phyloP scores from a whole-genome alignment of 2,888 invertebrate species.

The Luperina testacea region DNA sequence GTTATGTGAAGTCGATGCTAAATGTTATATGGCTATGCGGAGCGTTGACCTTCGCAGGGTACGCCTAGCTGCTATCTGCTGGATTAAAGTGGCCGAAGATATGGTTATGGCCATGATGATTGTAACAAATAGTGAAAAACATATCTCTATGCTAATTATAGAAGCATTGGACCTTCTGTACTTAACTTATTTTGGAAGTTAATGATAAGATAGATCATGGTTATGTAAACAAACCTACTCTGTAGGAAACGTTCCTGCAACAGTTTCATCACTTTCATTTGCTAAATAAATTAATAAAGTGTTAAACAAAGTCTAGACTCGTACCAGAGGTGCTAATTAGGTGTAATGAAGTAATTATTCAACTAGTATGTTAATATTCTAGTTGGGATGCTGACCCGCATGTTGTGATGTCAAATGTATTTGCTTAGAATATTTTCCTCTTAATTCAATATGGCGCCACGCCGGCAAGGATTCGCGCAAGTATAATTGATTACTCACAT shows the following conservation, averaged over 20 bases:
- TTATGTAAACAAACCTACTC: neutral
- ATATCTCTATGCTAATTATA: too few relatives aligned
- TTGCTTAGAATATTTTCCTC: slow-evolving; percentile 45
- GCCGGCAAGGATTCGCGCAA: slow-evolving; percentile 54
- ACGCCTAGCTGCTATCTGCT: too few relatives aligned
- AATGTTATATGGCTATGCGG: too few relatives aligned
- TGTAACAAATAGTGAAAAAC: too few relatives aligned
- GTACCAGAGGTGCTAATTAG: slow-evolving; percentile 23
- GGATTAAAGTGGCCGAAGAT: too few relatives aligned
- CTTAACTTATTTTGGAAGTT: neutral
- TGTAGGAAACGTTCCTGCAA: neutral
- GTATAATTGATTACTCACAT: slow-evolving; percentile 53
- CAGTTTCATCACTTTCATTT: slow-evolving; percentile 2
- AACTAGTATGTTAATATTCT: slow-evolving; percentile 37
- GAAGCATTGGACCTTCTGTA: neutral
- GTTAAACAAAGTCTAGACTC: slow-evolving; percentile 21
- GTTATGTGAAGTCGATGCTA: too few relatives aligned
- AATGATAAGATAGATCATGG: neutral
- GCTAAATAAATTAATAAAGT: neutral
- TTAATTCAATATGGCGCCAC: slow-evolving; percentile 49
- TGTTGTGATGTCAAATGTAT: slow-evolving; percentile 43
- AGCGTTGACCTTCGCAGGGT: too few relatives aligned
- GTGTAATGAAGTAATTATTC: slow-evolving; percentile 52
- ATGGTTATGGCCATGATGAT: too few relatives aligned
- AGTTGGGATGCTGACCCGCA: slow-evolving; percentile 39